A percentile compares a stretch with the other conserved stretches of the same genome.
phyloP scores from a whole-genome alignment of 1,140 invertebrate genomes.

The Diuraphis noxia region DNA sequence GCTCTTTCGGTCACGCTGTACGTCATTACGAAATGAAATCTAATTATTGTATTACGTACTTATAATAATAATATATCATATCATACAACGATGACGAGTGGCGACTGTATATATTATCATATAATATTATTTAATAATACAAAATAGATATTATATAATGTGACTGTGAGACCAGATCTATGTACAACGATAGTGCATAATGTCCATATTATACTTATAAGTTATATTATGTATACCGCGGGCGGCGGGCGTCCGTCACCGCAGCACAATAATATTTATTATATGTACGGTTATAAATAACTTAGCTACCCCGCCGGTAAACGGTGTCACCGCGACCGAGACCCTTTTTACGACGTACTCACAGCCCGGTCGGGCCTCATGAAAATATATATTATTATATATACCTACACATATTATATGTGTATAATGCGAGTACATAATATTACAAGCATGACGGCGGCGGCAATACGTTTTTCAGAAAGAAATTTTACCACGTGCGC shows the following conservation, averaged over 20 bases:
- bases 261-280: not conserved
- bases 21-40: not conserved
- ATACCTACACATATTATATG: not conserved
- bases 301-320: not conserved
- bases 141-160: not conserved
- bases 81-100: no score
- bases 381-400: not conserved
- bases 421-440: not conserved
- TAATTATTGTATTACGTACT: no score
- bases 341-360: conserved; percentile 41
- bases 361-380: not conserved
- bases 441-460: not conserved
- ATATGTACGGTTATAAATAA: conserved; percentile 39
- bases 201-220: not conserved
- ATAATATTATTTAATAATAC: not conserved
- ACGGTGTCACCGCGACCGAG: not conserved
- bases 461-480: not conserved
- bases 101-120: not conserved
- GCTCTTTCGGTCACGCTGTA: no score
- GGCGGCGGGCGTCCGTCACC: not conserved
- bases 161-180: not conserved
- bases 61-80: no score
- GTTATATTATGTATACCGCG: not conserved
- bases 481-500: conserved; percentile 17
- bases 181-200: not conserved